Base-by-base conservation (phyloP, 2,113 vertebrate genomes). In the Barnardius zonarius region DNA sequence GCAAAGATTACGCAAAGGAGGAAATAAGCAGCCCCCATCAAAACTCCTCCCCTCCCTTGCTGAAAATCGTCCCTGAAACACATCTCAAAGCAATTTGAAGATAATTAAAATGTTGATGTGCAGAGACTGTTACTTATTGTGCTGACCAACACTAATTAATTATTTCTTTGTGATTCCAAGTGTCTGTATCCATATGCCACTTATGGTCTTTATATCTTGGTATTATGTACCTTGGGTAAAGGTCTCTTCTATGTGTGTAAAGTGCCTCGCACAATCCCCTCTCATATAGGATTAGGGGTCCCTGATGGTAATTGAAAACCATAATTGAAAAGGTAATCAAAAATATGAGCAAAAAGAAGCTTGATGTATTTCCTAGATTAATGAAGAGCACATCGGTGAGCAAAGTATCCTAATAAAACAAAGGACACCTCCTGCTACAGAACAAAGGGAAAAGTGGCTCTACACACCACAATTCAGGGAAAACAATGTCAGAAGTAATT, bases 1-100 rank as follows among this genome's bases (percentile, higher is more conserved):
- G 10, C 24, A 73, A 67, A 70, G 43, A 90, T 83, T 63, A 85
- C 43, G 44, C 37, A 86, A 68, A 88, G 31, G 23, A 90, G 31
- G 43, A 51, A 81, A 80, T 80, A 63, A 85, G 49, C 54, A 90
- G n/a, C 20, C 22, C 17, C 8, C 61, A 74, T 33, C 19, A 63
- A 92, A 95, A 74, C 28, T 57, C 52, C 48, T 54, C 59, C 46
- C 59, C 46, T 95, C 83, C 83, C 73, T 48, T 18, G 39, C 1
- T 2, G 11, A 81, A 87, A 95, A 95, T 91, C 57, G 79, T 54
- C 43, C 33, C 23, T 81, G 79, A 83, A 92, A 92, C 22, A 73
- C 39, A 73, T 11, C 83, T 86, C 61, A 90, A 93, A 94, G 88
- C 79, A 96, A 83, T 77, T 7, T 86, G 61, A 86, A 94, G 51